Percentiles rank a stretch among this genome's conserved stretches.
phyloP scores from a whole-genome alignment of 2,888 invertebrate genomes.

The Andrena fulva region DNA sequence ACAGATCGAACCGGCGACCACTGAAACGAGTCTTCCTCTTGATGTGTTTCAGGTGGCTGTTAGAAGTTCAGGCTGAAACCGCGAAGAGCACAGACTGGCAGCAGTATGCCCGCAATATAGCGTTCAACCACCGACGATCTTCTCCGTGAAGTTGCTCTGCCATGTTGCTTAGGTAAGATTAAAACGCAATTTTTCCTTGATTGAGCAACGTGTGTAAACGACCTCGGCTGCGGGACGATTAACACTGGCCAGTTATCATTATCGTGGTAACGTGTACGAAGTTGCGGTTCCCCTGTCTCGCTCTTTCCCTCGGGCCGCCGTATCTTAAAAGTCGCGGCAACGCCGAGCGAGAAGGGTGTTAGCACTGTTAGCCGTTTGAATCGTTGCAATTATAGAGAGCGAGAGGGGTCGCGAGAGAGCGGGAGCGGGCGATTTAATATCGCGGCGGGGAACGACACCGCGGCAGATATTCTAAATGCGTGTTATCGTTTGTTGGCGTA shows the following conservation, averaged over 20 bases:
- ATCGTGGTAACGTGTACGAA: constrained; percentile 21
- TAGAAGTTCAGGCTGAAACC: constrained; percentile 78
- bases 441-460: constrained; percentile 58
- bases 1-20: background rate
- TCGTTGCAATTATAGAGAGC: constrained; percentile 42
- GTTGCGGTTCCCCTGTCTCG: background rate
- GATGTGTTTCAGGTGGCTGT: constrained; percentile 79
- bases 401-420: no score
- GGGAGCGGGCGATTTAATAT: constrained; percentile 58
- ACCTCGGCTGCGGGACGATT: constrained; percentile 29
- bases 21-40: constrained; percentile 16
- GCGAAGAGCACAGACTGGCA: constrained; percentile 78
- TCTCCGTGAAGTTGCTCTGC: constrained; percentile 81
- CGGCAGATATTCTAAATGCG: constrained; percentile 79
- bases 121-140: constrained; percentile 78
- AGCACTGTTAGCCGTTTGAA: constrained; percentile 15
- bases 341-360: constrained; percentile 19
- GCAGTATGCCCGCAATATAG: constrained; percentile 82
- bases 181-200: background rate
- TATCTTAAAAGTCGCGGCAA: constrained; percentile 10
- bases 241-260: constrained; percentile 30
- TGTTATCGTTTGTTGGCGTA: constrained; percentile 77
- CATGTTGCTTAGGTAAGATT: constrained; percentile 83
- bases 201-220: constrained; percentile 37
- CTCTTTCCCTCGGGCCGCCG: background rate